A percentile compares a stretch with the other conserved stretches of the same genome.
Evolutionary conservation across 2,888 invertebrate genomes (phyloP).

Genomic region (Blastobasis adustella): DNA sequence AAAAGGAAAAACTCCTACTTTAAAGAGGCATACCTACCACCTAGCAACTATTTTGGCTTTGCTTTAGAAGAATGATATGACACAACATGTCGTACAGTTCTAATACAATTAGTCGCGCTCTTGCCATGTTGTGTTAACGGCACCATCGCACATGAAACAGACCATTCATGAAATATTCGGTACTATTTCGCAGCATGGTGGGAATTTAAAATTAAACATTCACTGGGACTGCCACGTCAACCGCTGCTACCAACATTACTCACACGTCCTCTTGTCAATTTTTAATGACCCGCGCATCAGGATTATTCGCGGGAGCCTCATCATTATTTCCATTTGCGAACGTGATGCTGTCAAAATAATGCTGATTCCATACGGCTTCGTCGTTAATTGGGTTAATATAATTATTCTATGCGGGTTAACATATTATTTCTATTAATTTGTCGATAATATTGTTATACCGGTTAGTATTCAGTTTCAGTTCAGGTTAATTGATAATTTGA

Average conservation of each 20-base stretch:
- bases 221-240: conserved; percentile 36
- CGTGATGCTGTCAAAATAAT: too few relatives aligned
- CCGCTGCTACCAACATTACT: conserved; percentile 14
- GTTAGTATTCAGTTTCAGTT: neutral
- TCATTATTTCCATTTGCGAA: neutral
- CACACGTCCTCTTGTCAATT: conserved; percentile 24
- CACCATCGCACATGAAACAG: too few relatives aligned
- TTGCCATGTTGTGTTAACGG: too few relatives aligned
- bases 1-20: too few relatives aligned
- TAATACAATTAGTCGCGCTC: too few relatives aligned
- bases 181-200: conserved; percentile 44
- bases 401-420: neutral
- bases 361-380: too few relatives aligned
- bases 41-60: too few relatives aligned
- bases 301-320: neutral
- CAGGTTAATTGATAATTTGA: too few relatives aligned
- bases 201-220: conserved; percentile 62
- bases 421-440: neutral
- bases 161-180: conserved; percentile 31
- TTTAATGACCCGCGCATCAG: conserved; percentile 13
- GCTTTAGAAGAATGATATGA: too few relatives aligned
- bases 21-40: too few relatives aligned
- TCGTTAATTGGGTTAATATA: too few relatives aligned
- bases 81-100: too few relatives aligned
- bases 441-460: neutral